These are phyloP conservation scores for Eleutherodactylus coqui DNA, from an alignment of 2,797 vertebrate species.

Conservation along the genomic window DNA sequence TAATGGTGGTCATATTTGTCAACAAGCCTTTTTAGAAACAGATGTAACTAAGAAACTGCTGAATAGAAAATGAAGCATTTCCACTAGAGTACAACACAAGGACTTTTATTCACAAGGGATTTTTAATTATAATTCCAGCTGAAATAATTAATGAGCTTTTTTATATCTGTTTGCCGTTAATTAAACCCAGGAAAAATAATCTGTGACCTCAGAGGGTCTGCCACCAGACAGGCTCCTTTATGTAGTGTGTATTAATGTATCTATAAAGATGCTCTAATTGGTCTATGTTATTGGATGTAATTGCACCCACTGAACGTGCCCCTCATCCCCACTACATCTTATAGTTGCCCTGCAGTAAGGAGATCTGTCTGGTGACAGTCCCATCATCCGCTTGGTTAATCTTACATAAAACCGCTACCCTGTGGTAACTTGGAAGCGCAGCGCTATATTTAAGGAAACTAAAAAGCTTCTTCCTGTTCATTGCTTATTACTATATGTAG, in stretches of 20 bases:
- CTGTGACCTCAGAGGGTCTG: slow-evolving; percentile 10
- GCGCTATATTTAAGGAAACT: background rate
- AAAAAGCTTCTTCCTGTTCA: background rate
- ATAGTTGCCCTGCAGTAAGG: background rate
- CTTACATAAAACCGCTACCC: background rate
- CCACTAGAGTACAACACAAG: slow-evolving; percentile 11
- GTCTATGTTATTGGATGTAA: background rate
- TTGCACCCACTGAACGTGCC: background rate
- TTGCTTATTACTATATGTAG: background rate
- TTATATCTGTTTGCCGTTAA: slow-evolving; percentile 30
- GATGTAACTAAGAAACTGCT: slow-evolving; percentile 30
- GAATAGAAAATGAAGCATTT: slow-evolving; percentile 12
- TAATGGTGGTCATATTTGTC: background rate
- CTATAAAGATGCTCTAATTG: background rate
- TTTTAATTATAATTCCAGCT: slow-evolving; percentile 29
- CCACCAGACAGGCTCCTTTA: background rate
- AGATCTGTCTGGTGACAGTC: background rate
- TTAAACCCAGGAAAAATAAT: slow-evolving; percentile 20
- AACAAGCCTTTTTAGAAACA: background rate
- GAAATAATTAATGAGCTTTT: slow-evolving; percentile 19
- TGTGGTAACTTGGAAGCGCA: background rate
- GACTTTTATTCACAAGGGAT: slow-evolving; percentile 15
- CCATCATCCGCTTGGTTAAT: background rate
- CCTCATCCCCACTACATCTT: background rate
- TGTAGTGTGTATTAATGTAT: background rate